These are phyloP conservation scores for Phymastichus coffea DNA, from an alignment of 1,140 invertebrate genomes.

Conservation along the genomic window DNA sequence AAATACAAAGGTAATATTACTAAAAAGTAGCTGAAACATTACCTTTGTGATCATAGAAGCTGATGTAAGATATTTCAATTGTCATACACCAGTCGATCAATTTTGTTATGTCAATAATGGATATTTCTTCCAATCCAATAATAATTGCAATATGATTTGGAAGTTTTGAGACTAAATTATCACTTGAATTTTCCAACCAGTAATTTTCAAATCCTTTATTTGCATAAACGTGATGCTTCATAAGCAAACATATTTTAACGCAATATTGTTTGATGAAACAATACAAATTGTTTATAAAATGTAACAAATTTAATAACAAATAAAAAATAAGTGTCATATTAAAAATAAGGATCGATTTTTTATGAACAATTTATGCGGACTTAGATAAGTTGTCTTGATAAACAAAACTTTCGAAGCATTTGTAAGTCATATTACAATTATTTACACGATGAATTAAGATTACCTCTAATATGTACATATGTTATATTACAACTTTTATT, in stretches of 20 bases:
- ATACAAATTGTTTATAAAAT: conserved; percentile 18
- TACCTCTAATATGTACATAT: too few species aligned
- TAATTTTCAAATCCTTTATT: not conserved
- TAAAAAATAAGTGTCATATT: conserved; percentile 19
- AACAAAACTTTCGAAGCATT: too few species aligned
- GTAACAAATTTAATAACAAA: conserved; percentile 3
- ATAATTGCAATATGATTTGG: conserved; percentile 59
- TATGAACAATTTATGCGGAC: too few species aligned
- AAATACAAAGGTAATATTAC: conserved; percentile 15
- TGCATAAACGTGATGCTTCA: not conserved
- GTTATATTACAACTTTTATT: too few species aligned
- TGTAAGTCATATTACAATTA: too few species aligned
- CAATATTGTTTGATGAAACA: conserved; percentile 4
- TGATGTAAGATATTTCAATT: conserved; percentile 65
- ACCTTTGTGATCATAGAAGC: conserved; percentile 72
- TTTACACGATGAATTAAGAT: too few species aligned
- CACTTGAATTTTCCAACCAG: not conserved
- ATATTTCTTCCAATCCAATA: conserved; percentile 54
- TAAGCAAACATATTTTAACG: not conserved
- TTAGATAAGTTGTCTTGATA: too few species aligned
- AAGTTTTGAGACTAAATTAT: conserved; percentile 32
- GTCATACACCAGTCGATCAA: conserved; percentile 67
- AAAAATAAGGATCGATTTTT: too few species aligned
- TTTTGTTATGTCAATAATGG: conserved; percentile 57
- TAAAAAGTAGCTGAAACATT: conserved; percentile 39